Base-by-base conservation (phyloP, 1,140 invertebrate species). In the Nymphalis io region DNA sequence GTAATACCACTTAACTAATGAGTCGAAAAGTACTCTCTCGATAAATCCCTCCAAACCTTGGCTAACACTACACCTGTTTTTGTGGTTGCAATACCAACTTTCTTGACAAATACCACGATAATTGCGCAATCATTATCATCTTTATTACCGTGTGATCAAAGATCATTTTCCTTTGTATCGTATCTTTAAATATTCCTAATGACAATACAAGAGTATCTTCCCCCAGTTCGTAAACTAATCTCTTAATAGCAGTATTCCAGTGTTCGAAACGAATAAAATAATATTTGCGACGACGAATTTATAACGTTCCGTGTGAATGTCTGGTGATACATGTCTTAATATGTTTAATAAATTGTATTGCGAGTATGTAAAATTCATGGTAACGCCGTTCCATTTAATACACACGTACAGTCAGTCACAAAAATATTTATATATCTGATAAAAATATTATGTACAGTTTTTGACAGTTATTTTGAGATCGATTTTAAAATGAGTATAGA, bases 21-120 rank as follows among this genome's bases (percentile, higher is more conserved):
- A 74, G 68, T 44, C 72, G 68, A 66, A 70, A 74, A 74, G 68
- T 74, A 63, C 63, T 60, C 67, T 67, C 73, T 62, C 68, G 72
- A 80, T 77, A 80, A 80, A 77, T 77, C 75, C 67, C 67, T 72
- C 58, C 60, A 69, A 73, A 68, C 58, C 71, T 61, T 70, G 44
- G 48, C 66, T 78, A 71, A 62, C 69, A 68, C 68, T 72, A 79
- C 82, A 82, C 79, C 79, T 84, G 82, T 82, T 82, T 79, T 81
- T 84, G 79, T 68, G 71, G 71, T 73, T 64, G 51, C 69, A 67
- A 63, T 68, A 65, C 68, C 27, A 68, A 63, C 40, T 69, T 75
- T 51, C 60, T 67, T 68, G 33, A 58, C 60, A 59, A 74, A 63
- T 63, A 72, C 63, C 58, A 46, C 58, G n/a, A 66, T 66, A 59